Evolutionary conservation across 2,888 invertebrate genomes (phyloP).

Genomic region (Sarcophaga rosellei): DNA sequence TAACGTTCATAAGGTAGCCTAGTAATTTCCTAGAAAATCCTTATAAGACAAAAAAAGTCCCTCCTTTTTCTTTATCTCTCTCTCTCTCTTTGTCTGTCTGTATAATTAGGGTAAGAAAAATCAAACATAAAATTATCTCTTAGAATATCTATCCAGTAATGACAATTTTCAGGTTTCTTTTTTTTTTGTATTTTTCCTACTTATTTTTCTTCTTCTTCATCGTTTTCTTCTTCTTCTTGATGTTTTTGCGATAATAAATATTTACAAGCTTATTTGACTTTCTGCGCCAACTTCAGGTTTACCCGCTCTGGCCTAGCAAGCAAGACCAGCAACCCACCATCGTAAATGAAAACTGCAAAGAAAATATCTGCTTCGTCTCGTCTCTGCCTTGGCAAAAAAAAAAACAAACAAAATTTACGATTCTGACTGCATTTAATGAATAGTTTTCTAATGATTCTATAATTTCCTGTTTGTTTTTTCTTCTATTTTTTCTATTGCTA

Average conservation of each 20-base stretch:
- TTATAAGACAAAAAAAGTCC: too few relatives aligned
- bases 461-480: conserved; percentile 55
- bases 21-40: too few relatives aligned
- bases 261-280: conserved; percentile 40
- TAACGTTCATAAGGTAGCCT: too few relatives aligned
- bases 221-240: conserved; percentile 10
- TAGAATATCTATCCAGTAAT: background rate
- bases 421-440: conserved; percentile 49
- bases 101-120: background rate
- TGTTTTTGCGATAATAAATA: conserved; percentile 41
- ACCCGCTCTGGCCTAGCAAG: background rate
- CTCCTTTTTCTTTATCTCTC: too few relatives aligned
- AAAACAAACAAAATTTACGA: background rate
- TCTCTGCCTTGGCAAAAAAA: too few relatives aligned
- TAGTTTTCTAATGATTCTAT: conserved; percentile 58
- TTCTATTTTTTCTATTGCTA: background rate
- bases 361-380: background rate
- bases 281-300: conserved; percentile 17
- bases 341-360: conserved; percentile 3
- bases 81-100: too few relatives aligned
- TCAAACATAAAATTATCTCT: background rate
- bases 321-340: conserved; percentile 16
- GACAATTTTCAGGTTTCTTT: background rate
- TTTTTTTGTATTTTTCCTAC: too few relatives aligned
- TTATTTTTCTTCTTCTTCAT: background rate